Evolutionary conservation across 2,113 vertebrate species (phyloP), one percentile per base, ranked within the genome.

Genomic region (Heterochromis multidens): DNA sequence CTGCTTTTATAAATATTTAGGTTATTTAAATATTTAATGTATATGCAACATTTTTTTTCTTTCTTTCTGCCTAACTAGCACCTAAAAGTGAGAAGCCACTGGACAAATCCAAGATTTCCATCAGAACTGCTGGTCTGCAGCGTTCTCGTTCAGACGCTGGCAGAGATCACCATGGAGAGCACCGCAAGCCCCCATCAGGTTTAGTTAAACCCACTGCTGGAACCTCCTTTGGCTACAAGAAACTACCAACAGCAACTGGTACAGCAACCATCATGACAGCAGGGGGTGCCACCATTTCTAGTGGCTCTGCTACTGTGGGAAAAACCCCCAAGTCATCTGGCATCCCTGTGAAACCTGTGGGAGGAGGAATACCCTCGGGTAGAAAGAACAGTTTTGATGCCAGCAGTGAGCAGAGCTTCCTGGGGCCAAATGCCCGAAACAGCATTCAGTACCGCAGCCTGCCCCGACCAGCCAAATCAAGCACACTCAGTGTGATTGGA

Each of bases 381-480:
- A 97, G 98, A 33, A 99, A 99, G 91, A 99, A 98, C 8, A 99
- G 99, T 87, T 94, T 99, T 7, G 99, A 99, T 6, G 98, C 97
- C 87, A 96, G 96, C 0, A 94, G 96, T 0, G 95, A 96, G 0
- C 97, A 98, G 81, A 96, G 98, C 16, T 99, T 99, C 89, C 90
- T 99, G 80, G 97, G 97, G 1, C 97, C 98, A 0, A 97, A 96
- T 0, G 96, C 97, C 79, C 97, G 99, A 7, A 96, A 97, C 87
- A 98, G 97, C 94, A 97, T 99, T 91, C 99, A 99, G 90, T 99
- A 99, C 92, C 98, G 98, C 85, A 99, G 98, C 95, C 96, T 99
- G 82, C 99, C 98, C 16, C 97, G 99, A 4, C 98, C 98, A 0
- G 98, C 98, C 93, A 99, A 99, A 87, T 98, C 98, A 40, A 98